Evolutionary conservation across 1,140 invertebrate genomes (phyloP).

Genomic region (Trachelipus rathkii): DNA sequence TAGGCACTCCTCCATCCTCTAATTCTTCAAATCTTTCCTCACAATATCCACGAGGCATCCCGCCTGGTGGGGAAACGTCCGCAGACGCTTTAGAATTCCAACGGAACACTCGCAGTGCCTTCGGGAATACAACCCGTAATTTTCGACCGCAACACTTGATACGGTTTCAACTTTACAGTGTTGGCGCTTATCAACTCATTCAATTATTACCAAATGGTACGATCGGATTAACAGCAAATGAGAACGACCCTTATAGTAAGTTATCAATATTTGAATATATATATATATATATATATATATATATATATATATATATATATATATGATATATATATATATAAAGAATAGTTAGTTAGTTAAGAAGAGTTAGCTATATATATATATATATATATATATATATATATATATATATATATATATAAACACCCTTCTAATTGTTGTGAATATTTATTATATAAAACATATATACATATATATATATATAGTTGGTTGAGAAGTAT

Average conservation of each 20-base stretch:
- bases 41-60: background rate
- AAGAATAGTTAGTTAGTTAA: no score
- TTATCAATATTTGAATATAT: background rate
- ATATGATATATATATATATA: background rate
- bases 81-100: background rate
- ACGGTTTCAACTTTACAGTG: background rate
- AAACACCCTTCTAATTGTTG: no score
- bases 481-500: no score
- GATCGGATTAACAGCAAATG: background rate
- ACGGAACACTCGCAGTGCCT: background rate
- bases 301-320: conserved; percentile 11
- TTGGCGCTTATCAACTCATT: background rate
- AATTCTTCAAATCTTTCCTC: background rate
- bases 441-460: no score
- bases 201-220: background rate
- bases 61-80: background rate
- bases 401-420: no score
- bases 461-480: no score
- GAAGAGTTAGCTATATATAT: no score
- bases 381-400: background rate
- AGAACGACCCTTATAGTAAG: conserved; percentile 6
- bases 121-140: background rate
- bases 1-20: background rate
- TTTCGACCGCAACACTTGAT: background rate
- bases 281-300: conserved; percentile 15